Evolutionary conservation across 92 coral and sea anemone genomes (phyloP).

Genomic region (Palythoa grandis): DNA sequence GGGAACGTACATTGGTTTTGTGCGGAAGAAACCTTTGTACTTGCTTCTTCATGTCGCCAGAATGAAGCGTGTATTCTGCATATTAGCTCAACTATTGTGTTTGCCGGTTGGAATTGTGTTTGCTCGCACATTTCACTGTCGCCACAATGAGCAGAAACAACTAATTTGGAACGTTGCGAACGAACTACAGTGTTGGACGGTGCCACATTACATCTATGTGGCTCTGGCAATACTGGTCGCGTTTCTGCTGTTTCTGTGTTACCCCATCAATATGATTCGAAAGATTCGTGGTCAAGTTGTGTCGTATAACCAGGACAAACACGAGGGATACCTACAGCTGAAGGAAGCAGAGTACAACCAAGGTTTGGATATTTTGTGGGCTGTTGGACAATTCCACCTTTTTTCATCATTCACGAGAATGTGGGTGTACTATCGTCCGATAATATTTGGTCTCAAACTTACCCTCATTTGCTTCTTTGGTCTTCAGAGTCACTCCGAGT

Average conservation of each 20-base stretch:
- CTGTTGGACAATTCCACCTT: slow-evolving; percentile 96
- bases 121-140: slow-evolving; percentile 93
- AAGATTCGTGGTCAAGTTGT: slow-evolving; percentile 87
- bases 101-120: slow-evolving; percentile 85
- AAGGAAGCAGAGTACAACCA: slow-evolving; percentile 98
- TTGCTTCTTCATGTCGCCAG: slow-evolving; percentile 89
- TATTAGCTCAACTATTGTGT: slow-evolving; percentile 78
- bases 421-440: slow-evolving; percentile 94
- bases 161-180: slow-evolving; percentile 87
- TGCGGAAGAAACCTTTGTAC: slow-evolving; percentile 84
- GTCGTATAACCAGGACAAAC: slow-evolving; percentile 82
- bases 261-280: slow-evolving; percentile 90
- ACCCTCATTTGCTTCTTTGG: slow-evolving; percentile 75
- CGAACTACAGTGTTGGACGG: slow-evolving; percentile 81
- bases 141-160: slow-evolving; percentile 51
- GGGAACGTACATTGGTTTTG: slow-evolving; percentile 68
- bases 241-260: slow-evolving; percentile 72
- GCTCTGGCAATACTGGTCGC: slow-evolving; percentile 62
- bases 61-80: slow-evolving; percentile 90
- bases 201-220: slow-evolving; percentile 80
- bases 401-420: slow-evolving; percentile 91
- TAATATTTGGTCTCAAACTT: slow-evolving; percentile 78
- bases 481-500: slow-evolving; percentile 55
- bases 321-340: slow-evolving; percentile 97
- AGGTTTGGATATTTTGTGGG: slow-evolving; percentile 99